Conservation (phyloP, 2,888 invertebrate genomes). For the Cataglyphis rosenhaueri region DNA sequence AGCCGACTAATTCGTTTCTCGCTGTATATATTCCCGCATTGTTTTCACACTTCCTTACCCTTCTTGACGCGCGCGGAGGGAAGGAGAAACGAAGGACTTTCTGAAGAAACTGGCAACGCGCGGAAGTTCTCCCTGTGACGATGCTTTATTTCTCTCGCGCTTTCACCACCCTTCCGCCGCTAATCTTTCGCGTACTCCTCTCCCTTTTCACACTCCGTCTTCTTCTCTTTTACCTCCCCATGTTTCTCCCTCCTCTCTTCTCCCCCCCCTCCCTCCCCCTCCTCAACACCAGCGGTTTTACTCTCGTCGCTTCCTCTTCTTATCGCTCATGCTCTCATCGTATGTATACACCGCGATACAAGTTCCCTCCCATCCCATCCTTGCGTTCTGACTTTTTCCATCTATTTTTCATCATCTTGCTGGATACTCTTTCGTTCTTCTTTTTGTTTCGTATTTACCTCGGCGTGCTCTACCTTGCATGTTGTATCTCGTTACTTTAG, state of each 20-base stretch:
- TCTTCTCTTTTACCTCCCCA: background rate
- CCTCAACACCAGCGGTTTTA: background rate
- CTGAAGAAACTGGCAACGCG: slow-evolving; percentile 65
- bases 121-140: slow-evolving; percentile 61
- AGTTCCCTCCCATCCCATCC: background rate
- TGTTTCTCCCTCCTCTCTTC: background rate
- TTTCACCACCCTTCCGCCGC: slow-evolving; percentile 57
- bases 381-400: slow-evolving; percentile 39
- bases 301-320: slow-evolving; percentile 25
- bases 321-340: background rate
- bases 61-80: slow-evolving; percentile 28
- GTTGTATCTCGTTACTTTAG: slow-evolving; percentile 55
- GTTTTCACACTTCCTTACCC: slow-evolving; percentile 26
- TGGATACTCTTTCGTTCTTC: slow-evolving; percentile 19
- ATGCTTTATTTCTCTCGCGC: slow-evolving; percentile 65
- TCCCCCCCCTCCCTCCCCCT: background rate
- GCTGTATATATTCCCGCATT: slow-evolving; percentile 55
- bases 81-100: slow-evolving; percentile 55
- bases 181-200: slow-evolving; percentile 41
- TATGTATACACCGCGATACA: background rate
- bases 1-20: slow-evolving; percentile 69
- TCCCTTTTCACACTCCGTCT: slow-evolving; percentile 1
- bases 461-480: slow-evolving; percentile 52
- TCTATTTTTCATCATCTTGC: slow-evolving; percentile 37
- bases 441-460: slow-evolving; percentile 1